Evolutionary conservation across 2,888 invertebrate species (phyloP), one percentile per base, ranked within the genome.

Genomic region (Cetonia aurata): DNA sequence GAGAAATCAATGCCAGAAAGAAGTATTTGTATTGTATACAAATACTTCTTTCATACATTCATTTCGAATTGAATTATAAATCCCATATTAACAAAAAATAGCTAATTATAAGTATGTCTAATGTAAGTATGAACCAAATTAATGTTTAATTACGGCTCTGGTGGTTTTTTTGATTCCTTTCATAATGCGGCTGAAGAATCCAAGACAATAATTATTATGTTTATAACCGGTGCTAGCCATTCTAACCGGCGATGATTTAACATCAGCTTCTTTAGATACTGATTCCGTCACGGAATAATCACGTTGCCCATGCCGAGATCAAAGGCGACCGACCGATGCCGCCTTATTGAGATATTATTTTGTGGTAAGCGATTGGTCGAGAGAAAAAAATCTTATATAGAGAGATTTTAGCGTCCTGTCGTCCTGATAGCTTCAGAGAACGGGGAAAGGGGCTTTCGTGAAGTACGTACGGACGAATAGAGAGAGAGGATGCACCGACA

Each of bases 161-260:
- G 10, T 8, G 10, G 10, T 10, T 37, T 37, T 6, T 8, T 25
- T 25, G 25, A 25, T 25, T 25, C 25, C 9, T 37, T 37, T 37
- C 10, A 37, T 37, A 9, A 10, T 37, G 37, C 9, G 37, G 37
- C 8, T n/a, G n/a, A n/a, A 37, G 10, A 37, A 50, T 52, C 33
- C 12, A 50, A 65, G 50, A 41, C 31, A 65, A 42, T 59, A 59
- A 65, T 65, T 65, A 65, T 65, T 65, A 65, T 50, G 62, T 65
- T 65, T 50, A 65, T 37, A 48, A 50, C 25, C 37, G 62, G 37
- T 33, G 17, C 50, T 37, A 12, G 62, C 17, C 62, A 37, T 10
- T 33, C 48, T 65, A 65, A 65, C 62, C 69, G 55, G 55, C 55
- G 69, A 70, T 70, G 69, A 70, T 70, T 70, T 70, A 70, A 70